A percentile compares a stretch with the other conserved stretches of the same genome.
These are phyloP conservation scores for Catagonus wagneri DNA, from an alignment of 2,113 vertebrate species.

Conservation along the genomic window DNA sequence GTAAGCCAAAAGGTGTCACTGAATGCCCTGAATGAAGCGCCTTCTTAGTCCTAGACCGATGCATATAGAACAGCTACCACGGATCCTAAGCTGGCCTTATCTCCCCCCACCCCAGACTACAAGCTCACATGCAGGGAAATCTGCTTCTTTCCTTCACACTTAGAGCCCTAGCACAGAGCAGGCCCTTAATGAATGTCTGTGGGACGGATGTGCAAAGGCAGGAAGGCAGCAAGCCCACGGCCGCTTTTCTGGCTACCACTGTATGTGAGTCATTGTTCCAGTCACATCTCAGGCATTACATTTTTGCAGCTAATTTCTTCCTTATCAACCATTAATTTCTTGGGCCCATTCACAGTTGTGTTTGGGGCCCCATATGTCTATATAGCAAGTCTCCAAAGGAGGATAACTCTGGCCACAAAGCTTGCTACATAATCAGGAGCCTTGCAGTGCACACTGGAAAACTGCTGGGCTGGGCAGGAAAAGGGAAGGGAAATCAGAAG, in stretches of 20 bases:
- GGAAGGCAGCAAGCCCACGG: not conserved
- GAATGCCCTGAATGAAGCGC: not conserved
- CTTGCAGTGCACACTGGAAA: not conserved
- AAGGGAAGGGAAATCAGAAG: not conserved
- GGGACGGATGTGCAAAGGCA: not conserved
- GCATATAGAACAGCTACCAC: not conserved
- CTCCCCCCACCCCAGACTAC: not conserved
- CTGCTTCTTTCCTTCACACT: not conserved
- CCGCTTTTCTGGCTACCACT: not conserved
- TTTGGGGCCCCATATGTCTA: not conserved
- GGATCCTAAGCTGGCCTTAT: not conserved
- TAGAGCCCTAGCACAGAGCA: not conserved
- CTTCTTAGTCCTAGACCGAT: not conserved
- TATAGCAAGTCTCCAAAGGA: not conserved
- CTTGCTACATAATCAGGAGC: not conserved
- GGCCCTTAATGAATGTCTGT: not conserved
- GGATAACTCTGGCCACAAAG: not conserved
- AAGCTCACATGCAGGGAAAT: not conserved
- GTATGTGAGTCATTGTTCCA: not conserved
- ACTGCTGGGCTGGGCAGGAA: not conserved
- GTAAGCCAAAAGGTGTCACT: not conserved
- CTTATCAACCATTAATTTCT: not conserved
- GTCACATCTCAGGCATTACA: not conserved
- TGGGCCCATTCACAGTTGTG: not conserved
- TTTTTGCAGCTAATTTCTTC: constrained; percentile 4